Percentiles rank a stretch among this genome's conserved stretches.
Conservation (phyloP, 1,140 invertebrate genomes). For the Gryllus bimaculatus region DNA sequence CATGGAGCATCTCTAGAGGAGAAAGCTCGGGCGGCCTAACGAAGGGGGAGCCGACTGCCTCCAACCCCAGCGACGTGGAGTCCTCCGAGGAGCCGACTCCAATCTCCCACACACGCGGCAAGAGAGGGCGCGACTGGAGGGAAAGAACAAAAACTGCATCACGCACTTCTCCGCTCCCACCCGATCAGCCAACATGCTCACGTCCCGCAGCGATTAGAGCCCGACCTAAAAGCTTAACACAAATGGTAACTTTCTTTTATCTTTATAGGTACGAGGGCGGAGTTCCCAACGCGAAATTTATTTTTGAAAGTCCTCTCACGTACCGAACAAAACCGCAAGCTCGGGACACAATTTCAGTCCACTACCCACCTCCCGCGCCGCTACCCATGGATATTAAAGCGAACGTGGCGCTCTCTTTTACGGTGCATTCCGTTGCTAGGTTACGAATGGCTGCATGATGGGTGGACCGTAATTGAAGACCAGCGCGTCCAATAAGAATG, state of each 20-base stretch:
- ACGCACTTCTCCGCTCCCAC: not conserved
- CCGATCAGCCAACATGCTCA: not conserved
- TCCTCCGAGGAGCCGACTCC: not conserved
- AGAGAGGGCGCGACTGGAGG: not conserved
- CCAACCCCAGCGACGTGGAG: not conserved
- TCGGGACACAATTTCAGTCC: too few relatives aligned
- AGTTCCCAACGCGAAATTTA: not conserved
- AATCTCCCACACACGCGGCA: not conserved
- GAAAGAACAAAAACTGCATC: too few relatives aligned
- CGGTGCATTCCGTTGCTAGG: too few relatives aligned
- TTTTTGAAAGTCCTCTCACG: not conserved
- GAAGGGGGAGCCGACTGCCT: not conserved
- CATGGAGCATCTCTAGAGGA: not conserved
- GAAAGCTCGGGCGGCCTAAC: not conserved
- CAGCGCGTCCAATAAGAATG: too few relatives aligned
- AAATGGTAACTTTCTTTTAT: slow-evolving; percentile 1
- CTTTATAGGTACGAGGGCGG: not conserved
- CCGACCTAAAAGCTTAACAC: not conserved
- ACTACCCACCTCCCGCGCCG: not conserved
- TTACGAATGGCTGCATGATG: too few relatives aligned
- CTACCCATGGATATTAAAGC: not conserved
- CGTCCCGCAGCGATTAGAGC: not conserved
- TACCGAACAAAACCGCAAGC: not conserved
- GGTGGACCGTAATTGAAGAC: too few relatives aligned
- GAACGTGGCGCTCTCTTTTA: not conserved